Conservation (phyloP, 2,113 vertebrate genomes). For the Megatriorchis doriae region DNA sequence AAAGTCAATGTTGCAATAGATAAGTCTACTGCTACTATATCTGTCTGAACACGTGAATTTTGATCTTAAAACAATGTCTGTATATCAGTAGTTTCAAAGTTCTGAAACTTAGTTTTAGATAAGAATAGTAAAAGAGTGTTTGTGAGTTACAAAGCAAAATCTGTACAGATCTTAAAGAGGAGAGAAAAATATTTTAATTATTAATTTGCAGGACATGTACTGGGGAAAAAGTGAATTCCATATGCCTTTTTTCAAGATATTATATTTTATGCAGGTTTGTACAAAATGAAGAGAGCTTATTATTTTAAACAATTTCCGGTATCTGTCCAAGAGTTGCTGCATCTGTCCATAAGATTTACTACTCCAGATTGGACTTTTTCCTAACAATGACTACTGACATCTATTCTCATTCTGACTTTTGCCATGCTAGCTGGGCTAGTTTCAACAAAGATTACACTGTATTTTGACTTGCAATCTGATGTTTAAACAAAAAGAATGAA, state of each 20-base stretch:
- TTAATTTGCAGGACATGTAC: neutral
- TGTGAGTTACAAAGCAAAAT: neutral
- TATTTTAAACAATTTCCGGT: neutral
- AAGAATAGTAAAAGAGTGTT: neutral
- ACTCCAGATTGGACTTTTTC: slow-evolving; percentile 24
- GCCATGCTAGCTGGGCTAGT: slow-evolving; percentile 74
- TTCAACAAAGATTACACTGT: slow-evolving; percentile 81
- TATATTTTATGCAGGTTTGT: neutral
- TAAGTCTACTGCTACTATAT: neutral
- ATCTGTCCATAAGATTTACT: slow-evolving; percentile 40
- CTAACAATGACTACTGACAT: slow-evolving; percentile 64
- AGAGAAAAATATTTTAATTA: neutral
- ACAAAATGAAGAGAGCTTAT: neutral
- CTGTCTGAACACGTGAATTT: neutral
- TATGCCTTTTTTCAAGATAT: neutral
- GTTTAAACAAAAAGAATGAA: slow-evolving; percentile 82
- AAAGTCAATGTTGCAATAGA: neutral
- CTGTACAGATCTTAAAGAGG: neutral
- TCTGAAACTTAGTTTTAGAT: neutral
- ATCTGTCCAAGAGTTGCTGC: neutral
- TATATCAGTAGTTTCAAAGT: neutral
- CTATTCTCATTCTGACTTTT: slow-evolving; percentile 68
- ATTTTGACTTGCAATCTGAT: slow-evolving; percentile 76
- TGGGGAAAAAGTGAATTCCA: neutral
- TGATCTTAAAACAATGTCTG: neutral